Conservation (phyloP, 2,888 invertebrate genomes). For the Notodonta ziczac region DNA sequence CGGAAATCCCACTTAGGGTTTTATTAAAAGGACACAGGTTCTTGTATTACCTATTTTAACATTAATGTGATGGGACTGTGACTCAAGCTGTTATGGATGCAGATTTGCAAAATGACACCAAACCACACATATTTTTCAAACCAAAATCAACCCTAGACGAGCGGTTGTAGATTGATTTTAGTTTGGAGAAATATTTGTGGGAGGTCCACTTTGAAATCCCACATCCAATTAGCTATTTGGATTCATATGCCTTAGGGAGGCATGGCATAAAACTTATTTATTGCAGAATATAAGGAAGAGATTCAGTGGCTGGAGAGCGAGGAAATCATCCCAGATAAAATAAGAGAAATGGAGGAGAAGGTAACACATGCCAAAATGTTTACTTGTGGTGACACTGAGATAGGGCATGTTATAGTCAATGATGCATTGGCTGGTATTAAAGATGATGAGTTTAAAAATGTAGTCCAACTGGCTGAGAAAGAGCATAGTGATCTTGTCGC, state of each 20-base stretch:
- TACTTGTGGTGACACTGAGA: slow-evolving; percentile 69
- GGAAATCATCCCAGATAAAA: slow-evolving; percentile 61
- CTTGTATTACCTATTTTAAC: too few species aligned
- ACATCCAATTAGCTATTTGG: too few species aligned
- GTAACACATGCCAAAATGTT: slow-evolving; percentile 70
- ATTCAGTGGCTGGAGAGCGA: slow-evolving; percentile 63
- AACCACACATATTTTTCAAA: too few species aligned
- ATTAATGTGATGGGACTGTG: too few species aligned
- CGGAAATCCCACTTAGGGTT: neutral
- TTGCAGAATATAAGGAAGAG: slow-evolving; percentile 33
- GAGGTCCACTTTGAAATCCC: too few species aligned
- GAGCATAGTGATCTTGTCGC: slow-evolving; percentile 90
- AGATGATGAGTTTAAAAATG: slow-evolving; percentile 61
- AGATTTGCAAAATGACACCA: too few species aligned
- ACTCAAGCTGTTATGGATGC: too few species aligned
- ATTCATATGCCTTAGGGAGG: neutral
- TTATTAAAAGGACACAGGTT: too few species aligned
- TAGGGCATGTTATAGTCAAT: slow-evolving; percentile 75
- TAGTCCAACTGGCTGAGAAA: slow-evolving; percentile 82
- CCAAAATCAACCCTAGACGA: too few species aligned
- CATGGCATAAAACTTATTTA: slow-evolving; percentile 2
- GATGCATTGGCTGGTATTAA: slow-evolving; percentile 61
- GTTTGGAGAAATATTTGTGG: too few species aligned
- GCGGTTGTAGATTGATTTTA: too few species aligned
- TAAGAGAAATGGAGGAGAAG: slow-evolving; percentile 56